Evolutionary conservation across 2,797 vertebrate species (phyloP).

Genomic region (Fringilla coelebs): DNA sequence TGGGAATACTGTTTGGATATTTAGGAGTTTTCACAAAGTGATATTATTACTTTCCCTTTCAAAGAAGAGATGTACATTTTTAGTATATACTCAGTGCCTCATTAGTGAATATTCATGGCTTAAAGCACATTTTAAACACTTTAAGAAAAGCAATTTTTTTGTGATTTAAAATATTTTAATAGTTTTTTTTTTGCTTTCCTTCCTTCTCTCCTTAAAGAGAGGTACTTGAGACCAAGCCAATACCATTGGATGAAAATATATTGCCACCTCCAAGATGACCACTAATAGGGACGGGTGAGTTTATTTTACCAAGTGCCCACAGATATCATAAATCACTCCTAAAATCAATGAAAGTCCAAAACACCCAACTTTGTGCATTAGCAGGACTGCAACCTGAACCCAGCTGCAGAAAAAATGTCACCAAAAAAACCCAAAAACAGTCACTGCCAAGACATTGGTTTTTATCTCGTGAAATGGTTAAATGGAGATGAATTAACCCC

Average conservation of each 20-base stretch:
- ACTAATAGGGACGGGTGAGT: neutral
- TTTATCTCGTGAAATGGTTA: neutral
- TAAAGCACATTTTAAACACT: neutral
- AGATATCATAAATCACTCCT: neutral
- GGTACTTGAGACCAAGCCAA: neutral
- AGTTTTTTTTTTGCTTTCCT: rapidly evolving
- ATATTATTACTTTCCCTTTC: neutral
- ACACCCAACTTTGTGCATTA: neutral
- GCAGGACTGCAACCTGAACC: neutral
- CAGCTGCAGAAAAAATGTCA: neutral
- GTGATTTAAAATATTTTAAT: neutral
- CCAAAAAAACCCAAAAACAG: neutral
- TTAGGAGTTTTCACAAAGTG: neutral
- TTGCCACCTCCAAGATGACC: neutral
- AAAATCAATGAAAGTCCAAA: neutral
- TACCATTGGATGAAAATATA: neutral
- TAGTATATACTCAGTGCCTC: neutral
- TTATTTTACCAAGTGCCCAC: neutral
- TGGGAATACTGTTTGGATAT: neutral
- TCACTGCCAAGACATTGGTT: neutral
- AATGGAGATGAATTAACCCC: neutral
- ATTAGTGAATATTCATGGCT: neutral
- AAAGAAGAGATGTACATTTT: neutral
- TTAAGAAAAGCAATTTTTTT: neutral
- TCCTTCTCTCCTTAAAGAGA: neutral